These are phyloP conservation scores for Intellagama lesueurii DNA, from an alignment of 2,797 vertebrate genomes.

Conservation along the genomic window DNA sequence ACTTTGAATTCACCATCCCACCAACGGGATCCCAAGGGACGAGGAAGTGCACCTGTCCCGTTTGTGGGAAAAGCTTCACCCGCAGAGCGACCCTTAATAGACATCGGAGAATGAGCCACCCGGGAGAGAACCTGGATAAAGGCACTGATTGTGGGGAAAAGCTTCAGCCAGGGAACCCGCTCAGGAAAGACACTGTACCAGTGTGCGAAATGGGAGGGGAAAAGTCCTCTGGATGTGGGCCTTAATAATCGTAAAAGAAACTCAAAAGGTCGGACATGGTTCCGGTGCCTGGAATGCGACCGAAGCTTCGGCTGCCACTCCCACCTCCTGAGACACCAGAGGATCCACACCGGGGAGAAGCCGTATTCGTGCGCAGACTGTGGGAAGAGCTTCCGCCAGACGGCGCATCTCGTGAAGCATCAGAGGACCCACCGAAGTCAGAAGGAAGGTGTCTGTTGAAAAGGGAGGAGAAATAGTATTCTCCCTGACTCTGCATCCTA, in stretches of 20 bases:
- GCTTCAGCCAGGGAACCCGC: not conserved
- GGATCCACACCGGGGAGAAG: slow-evolving; percentile 20
- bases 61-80: slow-evolving; percentile 7
- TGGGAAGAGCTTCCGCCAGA: slow-evolving; percentile 10
- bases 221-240: no score
- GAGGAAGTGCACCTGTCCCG: not conserved
- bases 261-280: not conserved
- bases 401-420: not conserved
- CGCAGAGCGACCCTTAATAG: not conserved
- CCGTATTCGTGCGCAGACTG: not conserved
- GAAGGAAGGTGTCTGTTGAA: not conserved
- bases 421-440: not conserved
- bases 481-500: not conserved
- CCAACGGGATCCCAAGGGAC: not conserved
- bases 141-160: not conserved
- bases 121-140: not conserved
- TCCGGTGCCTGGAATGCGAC: not conserved
- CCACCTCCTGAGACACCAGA: slow-evolving; percentile 3
- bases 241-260: not conserved
- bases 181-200: not conserved
- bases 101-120: not conserved
- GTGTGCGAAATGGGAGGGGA: not conserved
- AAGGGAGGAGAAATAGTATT: not conserved
- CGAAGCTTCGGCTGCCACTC: not conserved
- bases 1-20: not conserved